phyloP scores from a whole-genome alignment of 2,797 vertebrate genomes.

The Nannoperca australis region DNA sequence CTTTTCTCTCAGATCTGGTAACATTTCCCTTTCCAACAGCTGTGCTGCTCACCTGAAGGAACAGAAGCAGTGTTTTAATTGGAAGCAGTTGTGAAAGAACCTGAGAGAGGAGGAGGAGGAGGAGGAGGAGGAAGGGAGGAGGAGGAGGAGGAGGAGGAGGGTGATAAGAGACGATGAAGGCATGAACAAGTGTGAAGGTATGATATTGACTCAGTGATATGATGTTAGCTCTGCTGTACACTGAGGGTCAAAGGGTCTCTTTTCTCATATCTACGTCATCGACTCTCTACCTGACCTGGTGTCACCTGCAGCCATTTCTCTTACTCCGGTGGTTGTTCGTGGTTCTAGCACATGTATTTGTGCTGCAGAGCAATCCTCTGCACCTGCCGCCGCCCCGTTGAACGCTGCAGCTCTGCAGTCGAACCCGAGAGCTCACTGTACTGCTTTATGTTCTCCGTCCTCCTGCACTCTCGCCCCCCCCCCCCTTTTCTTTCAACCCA shows the following conservation, averaged over 20 bases:
- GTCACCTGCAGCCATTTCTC: too few relatives aligned
- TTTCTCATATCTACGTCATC: too few relatives aligned
- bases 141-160: neutral
- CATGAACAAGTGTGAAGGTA: conserved; percentile 11
- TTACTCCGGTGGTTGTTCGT: too few relatives aligned
- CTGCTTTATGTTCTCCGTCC: too few relatives aligned
- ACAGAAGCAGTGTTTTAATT: neutral
- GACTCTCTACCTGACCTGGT: too few relatives aligned
- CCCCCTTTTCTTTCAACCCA: too few relatives aligned
- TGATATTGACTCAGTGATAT: conserved; percentile 26
- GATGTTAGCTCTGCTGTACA: neutral
- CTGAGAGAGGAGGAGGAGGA: neutral
- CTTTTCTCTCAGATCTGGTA: conserved; percentile 7
- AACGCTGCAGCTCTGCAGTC: neutral
- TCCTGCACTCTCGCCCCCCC: too few relatives aligned
- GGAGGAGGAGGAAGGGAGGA: neutral
- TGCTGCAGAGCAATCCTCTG: neutral
- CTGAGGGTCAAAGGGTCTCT: neutral
- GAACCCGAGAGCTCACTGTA: neutral
- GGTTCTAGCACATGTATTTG: too few relatives aligned
- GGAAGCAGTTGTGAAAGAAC: neutral
- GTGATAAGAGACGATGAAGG: conserved; percentile 1
- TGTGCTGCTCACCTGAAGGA: neutral
- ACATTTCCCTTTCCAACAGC: conserved; percentile 3
- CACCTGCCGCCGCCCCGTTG: neutral